phyloP scores from a whole-genome alignment of 2,797 vertebrate genomes.

The Hydrocynus forskahlii region DNA sequence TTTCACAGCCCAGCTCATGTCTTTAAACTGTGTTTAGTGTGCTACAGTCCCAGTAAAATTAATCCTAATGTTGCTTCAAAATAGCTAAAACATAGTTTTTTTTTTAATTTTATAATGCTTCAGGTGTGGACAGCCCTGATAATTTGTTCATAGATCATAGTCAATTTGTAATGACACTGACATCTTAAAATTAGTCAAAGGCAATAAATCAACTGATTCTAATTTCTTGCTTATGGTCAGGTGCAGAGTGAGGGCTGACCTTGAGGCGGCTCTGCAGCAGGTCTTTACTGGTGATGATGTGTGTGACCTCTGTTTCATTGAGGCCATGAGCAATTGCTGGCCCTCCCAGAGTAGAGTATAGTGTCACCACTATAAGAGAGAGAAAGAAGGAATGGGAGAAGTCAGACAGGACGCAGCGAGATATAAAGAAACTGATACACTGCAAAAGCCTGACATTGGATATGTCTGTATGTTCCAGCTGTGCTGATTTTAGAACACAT shows the following conservation, averaged over 20 bases:
- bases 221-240: neutral
- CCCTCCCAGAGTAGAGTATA: constrained; percentile 93
- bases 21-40: neutral
- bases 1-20: neutral
- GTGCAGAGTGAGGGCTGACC: constrained; percentile 73
- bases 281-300: constrained; percentile 97
- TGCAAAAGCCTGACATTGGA: neutral
- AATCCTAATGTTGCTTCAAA: neutral
- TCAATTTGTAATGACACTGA: neutral
- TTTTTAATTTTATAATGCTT: neutral
- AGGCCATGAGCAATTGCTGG: constrained; percentile 92
- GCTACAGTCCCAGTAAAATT: neutral
- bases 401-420: no score
- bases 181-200: neutral
- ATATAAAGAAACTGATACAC: neutral
- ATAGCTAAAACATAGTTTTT: neutral
- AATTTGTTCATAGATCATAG: neutral
- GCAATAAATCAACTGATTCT: neutral
- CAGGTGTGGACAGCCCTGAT: neutral
- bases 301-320: constrained; percentile 95
- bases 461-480: neutral
- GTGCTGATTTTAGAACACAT: neutral
- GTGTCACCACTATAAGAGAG: constrained; percentile 85
- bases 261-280: constrained; percentile 91
- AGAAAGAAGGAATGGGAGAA: neutral